Base-by-base conservation (phyloP, 1,140 invertebrate genomes). In the Ladona fulva region DNA sequence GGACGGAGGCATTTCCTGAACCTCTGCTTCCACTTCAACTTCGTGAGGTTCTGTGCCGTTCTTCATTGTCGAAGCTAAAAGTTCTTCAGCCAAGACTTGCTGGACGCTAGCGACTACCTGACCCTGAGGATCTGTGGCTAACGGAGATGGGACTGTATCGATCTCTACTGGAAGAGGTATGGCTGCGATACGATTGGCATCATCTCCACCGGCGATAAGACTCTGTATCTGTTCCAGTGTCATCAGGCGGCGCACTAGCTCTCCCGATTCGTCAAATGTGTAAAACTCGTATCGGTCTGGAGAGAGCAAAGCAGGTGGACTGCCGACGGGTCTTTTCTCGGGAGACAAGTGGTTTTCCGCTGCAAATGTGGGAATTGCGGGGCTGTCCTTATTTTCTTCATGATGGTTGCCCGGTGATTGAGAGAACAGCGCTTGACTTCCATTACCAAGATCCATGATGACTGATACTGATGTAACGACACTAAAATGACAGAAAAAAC, bases 211-310 rank as follows among this genome's bases (percentile, higher is more conserved):
- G 0, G 93, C 93, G 42, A 94, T 93, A 77, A 95, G 91, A 74
- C 91, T 90, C 82, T 94, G 92, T 78, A 95, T 94, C 85, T 95
- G 92, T 80, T 93, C 88, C 80, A 93, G 85, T 37, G 92, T 93
- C 93, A 95, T 94, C 42, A 94, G 86, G 79, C 91, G 87, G 81
- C 93, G 94, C 0, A 94, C 89, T 25, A 94, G 87, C 81, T 94
- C 92, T 25, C 93, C 93, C 74, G 90, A 90, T 80, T 93, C 91
- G 81, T 94, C 91, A 81, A 94, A 93, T 0, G 93, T 94, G 81
- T 94, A 94, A 83, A 94, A 94, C 83, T 94, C 92, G 84, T 94
- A 94, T 84, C 90, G 87, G 82, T 94, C 93, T 3, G 93, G 93
- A 79, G 91, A 90, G 3, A 94, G 83, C 3, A 94, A 85, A 80